Evolutionary conservation across 2,888 invertebrate genomes (phyloP), one percentile per base, ranked within the genome.

Genomic region (Amiota minor): DNA sequence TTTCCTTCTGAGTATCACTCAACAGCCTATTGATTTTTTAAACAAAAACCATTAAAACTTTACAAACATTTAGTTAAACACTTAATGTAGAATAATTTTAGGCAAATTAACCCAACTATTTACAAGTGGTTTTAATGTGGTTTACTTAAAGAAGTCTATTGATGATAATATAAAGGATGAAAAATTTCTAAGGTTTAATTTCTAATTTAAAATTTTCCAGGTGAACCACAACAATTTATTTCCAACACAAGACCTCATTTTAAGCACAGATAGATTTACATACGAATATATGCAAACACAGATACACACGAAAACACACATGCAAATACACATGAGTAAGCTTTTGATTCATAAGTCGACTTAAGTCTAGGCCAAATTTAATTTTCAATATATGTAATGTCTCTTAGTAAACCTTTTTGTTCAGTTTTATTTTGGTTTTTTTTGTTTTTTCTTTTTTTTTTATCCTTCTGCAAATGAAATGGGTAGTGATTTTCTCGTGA

Each of bases 151-250:
- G 59, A 59, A 59, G 59, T 59, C 18, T 16, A 59, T 53, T 35
- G 35, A 16, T 53, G n/a, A 10, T 16, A 8, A 16, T 53, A 53
- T 53, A 53, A 53, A 16, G 53, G 14, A 16, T 9, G 23, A 20
- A 1, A 20, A 65, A 20, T 6, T 9, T 16, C 11, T 59, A 23
- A 53, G 20, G 46, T 16, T 50, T 68, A 68, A 68, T 68, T 68
- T 50, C 53, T 68, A 50, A 68, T 14, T 53, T 11, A 70, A 70
- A 59, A 74, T 78, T 85, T 86, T 80, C 75, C 83, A 84, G 83
- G 83, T 84, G 86, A 83, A 81, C 83, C 86, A 77, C 83, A 84
- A 84, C 86, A 82, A 84, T 85, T 84, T 83, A 85, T 83, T 85
- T 83, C 82, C 80, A 81, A 83, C 83, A 82, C 83, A 83, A 85